Base-by-base conservation (phyloP, 2,888 invertebrate genomes). In the Melanargia galathea region DNA sequence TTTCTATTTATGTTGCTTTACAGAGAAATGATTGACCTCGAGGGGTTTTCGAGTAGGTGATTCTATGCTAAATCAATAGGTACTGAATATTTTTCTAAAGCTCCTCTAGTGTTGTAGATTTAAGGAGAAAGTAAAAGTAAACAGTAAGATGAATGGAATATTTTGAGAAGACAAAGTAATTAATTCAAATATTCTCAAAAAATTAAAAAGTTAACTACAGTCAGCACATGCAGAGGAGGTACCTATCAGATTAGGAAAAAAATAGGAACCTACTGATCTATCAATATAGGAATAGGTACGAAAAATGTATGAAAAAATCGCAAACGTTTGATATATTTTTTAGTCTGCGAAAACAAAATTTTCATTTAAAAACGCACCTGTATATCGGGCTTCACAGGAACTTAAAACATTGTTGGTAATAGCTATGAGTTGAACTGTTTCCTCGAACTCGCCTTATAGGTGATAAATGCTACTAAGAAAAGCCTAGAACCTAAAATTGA, bases 401-500 rank as follows among this genome's bases (percentile, higher is more conserved):
- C n/a, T 22, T n/a, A 30, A 18, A 16, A 51, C 51, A 51, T 48
- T 48, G 26, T 48, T 6, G 49, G 1, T 49, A 18, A 26, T 49
- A 30, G 16, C 8, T n/a, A 40, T 35, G 24, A 43, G 46, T 45
- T 45, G 33, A 57, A 57, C 45, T 46, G 20, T 56, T 45, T 57
- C 46, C 33, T 45, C 20, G 57, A 57, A 57, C 46, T 20, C 10
- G 20, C 46, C 45, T 45, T 13, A 20, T 13, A 55, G 55, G 61
- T 61, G 46, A 24, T 61, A 60, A 60, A 11, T 54, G 40, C 18
- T 30, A 38, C 52, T 22, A 22, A n/a, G 55, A 54, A 55, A 46
- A 35, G 46, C 55, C 61, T 61, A 55, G 55, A 55, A 61, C 54
- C 33, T 61, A 35, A 61, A 55, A 61, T 38, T 38, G 20, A 57